These are phyloP conservation scores for Lucifuga dentata DNA, from an alignment of 2,113 vertebrate species.

Conservation along the genomic window DNA sequence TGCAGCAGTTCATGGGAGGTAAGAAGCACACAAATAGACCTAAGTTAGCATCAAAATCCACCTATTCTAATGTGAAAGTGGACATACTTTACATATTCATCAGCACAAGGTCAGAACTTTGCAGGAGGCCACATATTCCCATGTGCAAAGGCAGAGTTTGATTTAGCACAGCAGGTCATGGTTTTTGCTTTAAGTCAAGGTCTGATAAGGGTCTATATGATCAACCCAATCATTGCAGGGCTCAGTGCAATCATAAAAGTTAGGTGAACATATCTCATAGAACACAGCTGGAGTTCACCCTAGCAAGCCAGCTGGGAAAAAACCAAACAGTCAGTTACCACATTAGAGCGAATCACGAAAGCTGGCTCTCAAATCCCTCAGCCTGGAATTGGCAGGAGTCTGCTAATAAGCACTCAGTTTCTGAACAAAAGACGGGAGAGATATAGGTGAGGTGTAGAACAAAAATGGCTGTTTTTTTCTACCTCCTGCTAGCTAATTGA, in stretches of 20 bases:
- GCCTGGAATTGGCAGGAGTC: constrained; percentile 58
- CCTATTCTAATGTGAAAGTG: background rate
- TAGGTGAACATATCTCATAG: constrained; percentile 12
- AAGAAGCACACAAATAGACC: background rate
- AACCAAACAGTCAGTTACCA: constrained; percentile 43
- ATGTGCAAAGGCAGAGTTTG: background rate
- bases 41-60: background rate
- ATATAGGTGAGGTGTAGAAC: constrained; percentile 67
- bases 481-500: constrained; percentile 76
- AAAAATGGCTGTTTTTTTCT: constrained; percentile 52
- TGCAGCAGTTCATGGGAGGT: background rate
- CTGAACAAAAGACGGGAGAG: constrained; percentile 66
- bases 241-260: constrained; percentile 34
- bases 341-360: constrained; percentile 55
- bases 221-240: constrained; percentile 18
- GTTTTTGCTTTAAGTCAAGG: constrained; percentile 25
- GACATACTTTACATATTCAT: constrained; percentile 35
- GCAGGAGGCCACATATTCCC: constrained; percentile 32
- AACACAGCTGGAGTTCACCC: constrained; percentile 28
- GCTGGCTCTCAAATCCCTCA: constrained; percentile 61
- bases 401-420: constrained; percentile 68
- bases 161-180: constrained; percentile 31
- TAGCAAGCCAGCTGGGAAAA: constrained; percentile 12
- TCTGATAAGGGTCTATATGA: background rate
- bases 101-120: constrained; percentile 33